phyloP scores from a whole-genome alignment of 2,888 invertebrate species.

The Pseudococcus viburni region DNA sequence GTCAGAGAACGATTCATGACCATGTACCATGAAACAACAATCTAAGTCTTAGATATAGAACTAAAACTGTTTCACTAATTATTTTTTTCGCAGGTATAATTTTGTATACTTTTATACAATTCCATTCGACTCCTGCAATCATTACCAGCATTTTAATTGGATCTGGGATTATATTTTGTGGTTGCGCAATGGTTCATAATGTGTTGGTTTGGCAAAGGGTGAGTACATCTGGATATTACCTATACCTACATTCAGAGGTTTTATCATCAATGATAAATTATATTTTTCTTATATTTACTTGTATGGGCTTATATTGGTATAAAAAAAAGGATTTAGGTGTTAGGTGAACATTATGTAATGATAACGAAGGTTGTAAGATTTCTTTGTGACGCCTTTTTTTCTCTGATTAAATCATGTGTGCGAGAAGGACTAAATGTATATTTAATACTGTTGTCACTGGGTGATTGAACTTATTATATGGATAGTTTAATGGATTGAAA shows the following conservation, averaged over 20 bases:
- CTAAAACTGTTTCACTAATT: slow-evolving; percentile 32
- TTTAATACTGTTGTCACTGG: neutral
- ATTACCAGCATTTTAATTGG: slow-evolving; percentile 91
- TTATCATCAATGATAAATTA: neutral
- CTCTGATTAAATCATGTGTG: neutral
- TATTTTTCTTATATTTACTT: neutral
- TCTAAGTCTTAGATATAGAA: neutral
- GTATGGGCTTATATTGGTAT: neutral
- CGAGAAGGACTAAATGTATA: neutral
- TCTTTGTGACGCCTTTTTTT: neutral
- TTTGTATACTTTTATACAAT: slow-evolving; percentile 92
- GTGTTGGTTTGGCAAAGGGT: slow-evolving; percentile 93
- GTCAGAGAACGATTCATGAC: slow-evolving; percentile 37
- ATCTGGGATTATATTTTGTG: slow-evolving; percentile 92
- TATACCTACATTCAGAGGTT: slow-evolving; percentile 27
- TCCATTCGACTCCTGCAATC: slow-evolving; percentile 92
- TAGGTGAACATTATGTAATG: neutral
- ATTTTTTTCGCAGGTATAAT: slow-evolving; percentile 81
- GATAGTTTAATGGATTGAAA: too few relatives aligned
- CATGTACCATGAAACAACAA: slow-evolving; percentile 44
- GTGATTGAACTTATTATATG: neutral
- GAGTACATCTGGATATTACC: slow-evolving; percentile 68
- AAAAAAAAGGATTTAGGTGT: neutral
- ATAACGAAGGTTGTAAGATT: neutral
- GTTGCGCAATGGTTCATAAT: slow-evolving; percentile 94